Evolutionary conservation across 2,113 vertebrate species (phyloP).

Genomic region (Actinemys pallida): DNA sequence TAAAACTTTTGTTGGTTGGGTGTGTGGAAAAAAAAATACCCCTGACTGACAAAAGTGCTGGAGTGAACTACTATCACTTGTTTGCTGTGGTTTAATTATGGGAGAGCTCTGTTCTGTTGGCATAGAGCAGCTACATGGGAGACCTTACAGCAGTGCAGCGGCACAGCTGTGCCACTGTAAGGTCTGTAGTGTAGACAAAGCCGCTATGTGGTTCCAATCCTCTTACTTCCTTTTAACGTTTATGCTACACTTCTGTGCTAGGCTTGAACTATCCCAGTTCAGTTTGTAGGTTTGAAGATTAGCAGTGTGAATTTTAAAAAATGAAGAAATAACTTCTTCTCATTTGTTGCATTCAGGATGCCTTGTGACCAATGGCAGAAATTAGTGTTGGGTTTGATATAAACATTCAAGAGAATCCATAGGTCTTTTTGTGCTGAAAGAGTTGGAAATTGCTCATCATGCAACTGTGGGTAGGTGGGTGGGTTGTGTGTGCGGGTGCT

Average conservation of each 20-base stretch:
- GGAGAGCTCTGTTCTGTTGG: too few species aligned
- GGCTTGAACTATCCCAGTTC: not conserved
- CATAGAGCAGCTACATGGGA: too few species aligned
- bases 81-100: too few species aligned
- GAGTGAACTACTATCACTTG: too few species aligned
- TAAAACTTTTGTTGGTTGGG: too few species aligned
- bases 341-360: not conserved
- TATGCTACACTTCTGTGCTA: not conserved
- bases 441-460: not conserved
- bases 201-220: fast-evolving
- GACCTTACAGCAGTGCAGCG: too few species aligned
- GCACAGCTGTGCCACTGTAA: too few species aligned
- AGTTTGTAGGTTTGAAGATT: not conserved
- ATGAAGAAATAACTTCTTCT: not conserved
- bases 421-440: not conserved
- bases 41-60: too few species aligned
- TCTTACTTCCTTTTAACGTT: not conserved
- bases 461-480: not conserved
- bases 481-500: not conserved
- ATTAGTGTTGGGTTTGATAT: not conserved
- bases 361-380: not conserved
- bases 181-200: too few species aligned
- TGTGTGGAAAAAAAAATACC: too few species aligned
- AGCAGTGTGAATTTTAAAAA: not conserved
- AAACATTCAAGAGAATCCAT: not conserved